Evolutionary conservation across 2,888 invertebrate species (phyloP).

Genomic region (Colletes collaris): DNA sequence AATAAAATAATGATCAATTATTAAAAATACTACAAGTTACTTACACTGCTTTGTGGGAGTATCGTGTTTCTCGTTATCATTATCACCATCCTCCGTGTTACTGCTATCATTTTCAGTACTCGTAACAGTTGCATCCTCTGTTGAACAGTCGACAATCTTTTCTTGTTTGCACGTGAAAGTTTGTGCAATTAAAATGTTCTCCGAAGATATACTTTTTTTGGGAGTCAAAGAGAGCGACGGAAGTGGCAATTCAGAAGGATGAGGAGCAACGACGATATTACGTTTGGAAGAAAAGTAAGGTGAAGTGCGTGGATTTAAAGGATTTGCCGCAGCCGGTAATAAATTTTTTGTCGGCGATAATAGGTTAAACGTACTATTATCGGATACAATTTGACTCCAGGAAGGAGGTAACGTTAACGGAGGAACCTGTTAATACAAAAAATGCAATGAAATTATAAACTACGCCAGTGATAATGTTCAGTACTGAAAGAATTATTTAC

Average conservation of each 20-base stretch:
- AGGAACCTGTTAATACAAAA: conserved; percentile 70
- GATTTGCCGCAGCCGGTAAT: conserved; percentile 79
- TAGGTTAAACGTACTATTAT: conserved; percentile 71
- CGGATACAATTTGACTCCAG: conserved; percentile 74
- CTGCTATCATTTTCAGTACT: conserved; percentile 63
- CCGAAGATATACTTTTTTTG: conserved; percentile 67
- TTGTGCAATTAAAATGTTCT: conserved; percentile 13
- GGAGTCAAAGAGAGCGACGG: conserved; percentile 79
- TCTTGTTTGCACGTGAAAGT: conserved; percentile 35
- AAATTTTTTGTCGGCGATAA: conserved; percentile 79
- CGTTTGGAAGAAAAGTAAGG: conserved; percentile 74
- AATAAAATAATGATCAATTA: not conserved
- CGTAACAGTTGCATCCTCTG: conserved; percentile 50
- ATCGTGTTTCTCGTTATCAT: conserved; percentile 66
- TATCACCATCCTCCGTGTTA: conserved; percentile 63
- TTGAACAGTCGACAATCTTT: conserved; percentile 56
- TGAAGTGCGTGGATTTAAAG: conserved; percentile 78
- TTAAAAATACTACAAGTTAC: conserved; percentile 33
- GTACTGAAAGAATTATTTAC: conserved; percentile 55
- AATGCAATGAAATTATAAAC: conserved; percentile 17
- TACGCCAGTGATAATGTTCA: not conserved
- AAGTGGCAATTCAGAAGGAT: conserved; percentile 80
- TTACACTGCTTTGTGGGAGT: conserved; percentile 77
- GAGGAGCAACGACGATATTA: conserved; percentile 78
- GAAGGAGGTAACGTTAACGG: conserved; percentile 75